These are phyloP conservation scores for Galagoides demidoff DNA, from an alignment of 2,797 vertebrate genomes.

Conservation along the genomic window DNA sequence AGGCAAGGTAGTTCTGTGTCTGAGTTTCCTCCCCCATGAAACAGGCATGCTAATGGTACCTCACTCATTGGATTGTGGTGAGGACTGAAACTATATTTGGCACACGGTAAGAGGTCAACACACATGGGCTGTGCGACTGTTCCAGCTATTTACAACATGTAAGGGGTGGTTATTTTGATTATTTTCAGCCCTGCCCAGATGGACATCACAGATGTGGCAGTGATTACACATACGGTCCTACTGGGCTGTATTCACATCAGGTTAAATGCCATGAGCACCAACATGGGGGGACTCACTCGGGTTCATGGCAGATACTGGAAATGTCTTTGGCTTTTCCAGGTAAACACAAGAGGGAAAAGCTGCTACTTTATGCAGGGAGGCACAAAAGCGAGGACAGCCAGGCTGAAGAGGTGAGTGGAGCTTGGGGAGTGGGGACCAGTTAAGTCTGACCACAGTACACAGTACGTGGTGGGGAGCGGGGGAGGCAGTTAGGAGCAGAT, in stretches of 20 bases:
- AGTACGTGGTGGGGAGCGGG: neutral
- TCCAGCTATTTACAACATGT: neutral
- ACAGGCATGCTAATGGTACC: neutral
- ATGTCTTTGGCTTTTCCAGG: neutral
- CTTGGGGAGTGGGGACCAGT: neutral
- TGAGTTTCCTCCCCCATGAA: neutral
- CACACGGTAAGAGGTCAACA: neutral
- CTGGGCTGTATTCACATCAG: neutral
- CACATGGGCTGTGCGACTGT: neutral
- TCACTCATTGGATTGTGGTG: neutral
- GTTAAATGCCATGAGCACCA: neutral
- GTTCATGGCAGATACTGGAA: neutral
- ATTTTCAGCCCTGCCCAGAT: neutral
- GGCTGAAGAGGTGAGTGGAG: neutral
- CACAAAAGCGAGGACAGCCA: neutral
- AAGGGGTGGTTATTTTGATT: neutral
- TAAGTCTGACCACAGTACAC: neutral
- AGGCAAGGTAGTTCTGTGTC: neutral
- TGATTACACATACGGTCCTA: neutral
- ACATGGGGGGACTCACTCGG: neutral
- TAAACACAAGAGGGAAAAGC: neutral
- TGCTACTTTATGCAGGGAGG: neutral
- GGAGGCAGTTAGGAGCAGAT: neutral
- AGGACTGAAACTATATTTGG: neutral
- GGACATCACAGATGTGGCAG: neutral